phyloP scores from a whole-genome alignment of 2,888 invertebrate species.

The Dryobota labecula region DNA sequence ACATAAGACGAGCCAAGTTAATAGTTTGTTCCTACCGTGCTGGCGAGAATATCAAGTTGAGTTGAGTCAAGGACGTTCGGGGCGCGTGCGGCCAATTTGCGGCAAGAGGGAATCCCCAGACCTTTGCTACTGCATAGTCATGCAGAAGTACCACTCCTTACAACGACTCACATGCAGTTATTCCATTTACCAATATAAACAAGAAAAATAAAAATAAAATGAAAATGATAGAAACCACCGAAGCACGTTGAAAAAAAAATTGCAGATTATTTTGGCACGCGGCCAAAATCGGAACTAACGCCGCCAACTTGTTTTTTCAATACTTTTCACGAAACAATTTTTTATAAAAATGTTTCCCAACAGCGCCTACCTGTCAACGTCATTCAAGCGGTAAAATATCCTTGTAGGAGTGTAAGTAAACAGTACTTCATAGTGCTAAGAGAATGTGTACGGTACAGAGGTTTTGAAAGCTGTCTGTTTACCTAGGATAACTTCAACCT shows the following conservation, averaged over 20 bases:
- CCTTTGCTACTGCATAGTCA: neutral
- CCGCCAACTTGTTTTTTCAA: no score
- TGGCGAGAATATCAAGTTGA: conserved; percentile 46
- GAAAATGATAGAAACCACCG: no score
- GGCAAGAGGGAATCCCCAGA: conserved; percentile 58
- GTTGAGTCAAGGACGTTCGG: conserved; percentile 53
- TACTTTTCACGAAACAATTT: no score
- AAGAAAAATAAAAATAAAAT: no score
- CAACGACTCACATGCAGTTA: no score
- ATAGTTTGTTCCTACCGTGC: conserved; percentile 33
- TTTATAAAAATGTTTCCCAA: no score
- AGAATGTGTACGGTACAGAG: neutral
- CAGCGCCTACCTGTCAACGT: neutral
- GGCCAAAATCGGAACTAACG: no score
- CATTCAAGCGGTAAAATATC: no score
- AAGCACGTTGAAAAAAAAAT: no score
- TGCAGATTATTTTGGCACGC: no score
- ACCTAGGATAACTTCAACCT: neutral
- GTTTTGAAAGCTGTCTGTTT: neutral
- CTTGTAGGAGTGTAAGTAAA: no score
- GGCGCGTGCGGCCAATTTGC: conserved; percentile 56
- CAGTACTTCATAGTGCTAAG: neutral
- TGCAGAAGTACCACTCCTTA: conserved; percentile 33
- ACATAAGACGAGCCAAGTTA: conserved; percentile 26
- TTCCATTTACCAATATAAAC: neutral